Evolutionary conservation across 2,888 invertebrate genomes (phyloP).

Genomic region (Diarsia dahlii): DNA sequence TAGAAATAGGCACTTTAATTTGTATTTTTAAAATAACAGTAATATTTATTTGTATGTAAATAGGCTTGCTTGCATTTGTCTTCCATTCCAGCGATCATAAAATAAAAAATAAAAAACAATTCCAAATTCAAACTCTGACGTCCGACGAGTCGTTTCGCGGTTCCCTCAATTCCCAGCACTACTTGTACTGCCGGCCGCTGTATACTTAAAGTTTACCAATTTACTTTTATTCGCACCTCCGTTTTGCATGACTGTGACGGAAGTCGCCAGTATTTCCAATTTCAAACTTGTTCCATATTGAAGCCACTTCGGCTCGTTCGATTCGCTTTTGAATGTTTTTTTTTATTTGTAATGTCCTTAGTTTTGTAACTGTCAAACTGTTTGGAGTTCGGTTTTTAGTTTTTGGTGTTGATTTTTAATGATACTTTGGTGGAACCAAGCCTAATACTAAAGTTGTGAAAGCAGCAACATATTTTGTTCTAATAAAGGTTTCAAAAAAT

Average conservation of each 20-base stretch:
- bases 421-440: neutral
- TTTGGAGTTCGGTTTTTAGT: neutral
- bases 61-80: neutral
- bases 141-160: neutral
- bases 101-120: neutral
- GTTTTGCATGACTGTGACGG: conserved; percentile 82
- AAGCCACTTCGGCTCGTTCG: conserved; percentile 73
- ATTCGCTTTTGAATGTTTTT: conserved; percentile 69
- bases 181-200: conserved; percentile 66
- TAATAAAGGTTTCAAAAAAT: neutral
- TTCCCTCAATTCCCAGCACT: conserved; percentile 58
- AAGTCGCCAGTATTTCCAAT: conserved; percentile 83
- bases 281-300: conserved; percentile 83
- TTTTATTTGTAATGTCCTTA: conserved; percentile 44
- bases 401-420: neutral
- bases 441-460: neutral
- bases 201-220: conserved; percentile 84
- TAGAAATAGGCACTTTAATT: too few relatives aligned
- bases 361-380: conserved; percentile 26
- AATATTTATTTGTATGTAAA: too few relatives aligned
- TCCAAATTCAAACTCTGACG: conserved; percentile 18
- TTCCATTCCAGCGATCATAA: neutral
- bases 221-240: conserved; percentile 82
- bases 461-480: neutral
- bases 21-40: too few relatives aligned